phyloP scores from a whole-genome alignment of 2,113 vertebrate genomes.

The Tautogolabrus adspersus region DNA sequence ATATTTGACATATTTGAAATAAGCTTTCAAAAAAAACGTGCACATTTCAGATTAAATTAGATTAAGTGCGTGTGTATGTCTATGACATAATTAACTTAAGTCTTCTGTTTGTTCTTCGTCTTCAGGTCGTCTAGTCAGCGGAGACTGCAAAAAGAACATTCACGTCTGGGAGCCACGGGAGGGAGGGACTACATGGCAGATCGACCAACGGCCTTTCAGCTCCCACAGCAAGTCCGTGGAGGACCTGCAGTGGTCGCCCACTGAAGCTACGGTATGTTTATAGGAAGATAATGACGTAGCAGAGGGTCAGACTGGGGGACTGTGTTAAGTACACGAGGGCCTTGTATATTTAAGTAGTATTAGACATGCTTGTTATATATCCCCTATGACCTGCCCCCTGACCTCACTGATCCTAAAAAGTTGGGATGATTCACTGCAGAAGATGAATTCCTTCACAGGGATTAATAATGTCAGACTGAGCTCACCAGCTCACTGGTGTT shows the following conservation, averaged over 20 bases:
- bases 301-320: not conserved
- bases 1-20: no score
- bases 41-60: no score
- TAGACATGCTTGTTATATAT: no score
- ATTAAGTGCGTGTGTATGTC: no score
- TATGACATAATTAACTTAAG: no score
- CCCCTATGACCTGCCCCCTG: not conserved
- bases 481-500: not conserved
- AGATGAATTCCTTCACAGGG: not conserved
- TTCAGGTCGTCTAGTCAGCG: slow-evolving; percentile 88
- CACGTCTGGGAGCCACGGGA: slow-evolving; percentile 91
- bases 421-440: not conserved
- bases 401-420: not conserved
- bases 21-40: no score
- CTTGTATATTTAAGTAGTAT: not conserved
- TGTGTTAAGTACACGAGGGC: not conserved
- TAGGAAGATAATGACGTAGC: not conserved
- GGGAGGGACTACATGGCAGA: slow-evolving; percentile 87
- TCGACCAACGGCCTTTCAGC: slow-evolving; percentile 91
- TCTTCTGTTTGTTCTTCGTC: not conserved
- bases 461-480: not conserved
- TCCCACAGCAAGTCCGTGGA: slow-evolving; percentile 91
- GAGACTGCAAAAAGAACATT: slow-evolving; percentile 93
- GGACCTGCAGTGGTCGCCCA: slow-evolving; percentile 94
- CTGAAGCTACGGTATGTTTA: slow-evolving; percentile 89